These are phyloP conservation scores for Semnornis frantzii DNA, from an alignment of 2,113 vertebrate genomes.

Conservation along the genomic window DNA sequence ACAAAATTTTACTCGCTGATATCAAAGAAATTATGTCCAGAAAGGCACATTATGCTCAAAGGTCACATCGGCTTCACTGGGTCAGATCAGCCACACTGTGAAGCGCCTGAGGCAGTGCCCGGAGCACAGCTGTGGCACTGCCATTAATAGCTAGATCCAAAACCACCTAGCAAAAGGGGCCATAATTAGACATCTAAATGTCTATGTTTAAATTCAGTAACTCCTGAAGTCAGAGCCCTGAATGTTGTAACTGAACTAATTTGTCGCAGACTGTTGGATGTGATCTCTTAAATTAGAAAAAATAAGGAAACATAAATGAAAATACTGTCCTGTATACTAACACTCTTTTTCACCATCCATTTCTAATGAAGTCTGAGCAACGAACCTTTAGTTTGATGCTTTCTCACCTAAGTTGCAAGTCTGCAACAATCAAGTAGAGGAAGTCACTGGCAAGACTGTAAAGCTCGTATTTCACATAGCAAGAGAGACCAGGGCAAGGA, in stretches of 20 bases:
- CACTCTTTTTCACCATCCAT: background rate
- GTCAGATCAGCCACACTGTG: background rate
- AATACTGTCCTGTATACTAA: accelerated
- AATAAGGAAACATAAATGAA: background rate
- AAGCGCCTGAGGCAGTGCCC: background rate
- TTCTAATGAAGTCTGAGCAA: background rate
- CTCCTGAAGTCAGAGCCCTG: background rate
- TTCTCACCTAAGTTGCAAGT: background rate
- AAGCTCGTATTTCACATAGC: background rate
- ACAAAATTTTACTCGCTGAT: background rate
- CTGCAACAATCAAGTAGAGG: background rate
- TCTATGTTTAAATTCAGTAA: background rate
- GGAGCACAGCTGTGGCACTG: background rate
- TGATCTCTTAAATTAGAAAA: background rate
- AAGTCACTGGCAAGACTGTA: background rate
- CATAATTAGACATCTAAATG: background rate
- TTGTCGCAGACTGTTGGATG: background rate
- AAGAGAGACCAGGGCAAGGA: background rate
- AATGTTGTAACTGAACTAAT: background rate
- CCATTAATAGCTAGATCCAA: background rate
- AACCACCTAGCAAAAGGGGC: background rate
- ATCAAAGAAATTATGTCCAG: background rate
- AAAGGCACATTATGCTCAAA: background rate
- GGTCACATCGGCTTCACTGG: background rate
- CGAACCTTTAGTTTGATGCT: background rate